Conservation (phyloP, 1,140 invertebrate genomes). For the Onthophagus taurus region DNA sequence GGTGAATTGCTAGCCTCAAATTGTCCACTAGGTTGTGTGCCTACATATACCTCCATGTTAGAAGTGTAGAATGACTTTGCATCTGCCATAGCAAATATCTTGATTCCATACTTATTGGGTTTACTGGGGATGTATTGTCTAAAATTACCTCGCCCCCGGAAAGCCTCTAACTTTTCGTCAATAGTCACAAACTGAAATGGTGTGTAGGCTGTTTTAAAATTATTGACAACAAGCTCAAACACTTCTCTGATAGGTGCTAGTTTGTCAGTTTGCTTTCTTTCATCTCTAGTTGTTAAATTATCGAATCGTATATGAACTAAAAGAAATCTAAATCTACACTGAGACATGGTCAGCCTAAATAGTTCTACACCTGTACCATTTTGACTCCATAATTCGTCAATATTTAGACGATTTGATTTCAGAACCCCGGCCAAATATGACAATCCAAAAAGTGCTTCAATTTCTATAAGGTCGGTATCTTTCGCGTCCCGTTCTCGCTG, state of each 20-base stretch:
- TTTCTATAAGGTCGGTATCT: no score
- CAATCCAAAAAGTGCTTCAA: no score
- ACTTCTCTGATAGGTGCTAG: constrained; percentile 33
- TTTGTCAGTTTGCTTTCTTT: constrained; percentile 24
- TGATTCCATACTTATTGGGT: no score
- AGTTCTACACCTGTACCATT: no score
- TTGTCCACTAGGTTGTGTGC: constrained; percentile 19
- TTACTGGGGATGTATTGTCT: no score
- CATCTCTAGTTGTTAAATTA: constrained; percentile 23
- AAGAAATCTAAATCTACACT: constrained; percentile 29
- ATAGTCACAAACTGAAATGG: constrained; percentile 30
- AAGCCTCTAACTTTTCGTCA: constrained; percentile 38
- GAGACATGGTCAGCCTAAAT: constrained; percentile 24
- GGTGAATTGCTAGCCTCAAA: constrained; percentile 18
- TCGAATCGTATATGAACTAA: constrained; percentile 26
- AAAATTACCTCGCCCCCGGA: constrained; percentile 35
- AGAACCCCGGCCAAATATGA: no score
- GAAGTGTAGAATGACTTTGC: constrained; percentile 23
- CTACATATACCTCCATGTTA: constrained; percentile 27
- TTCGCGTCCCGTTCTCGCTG: no score
- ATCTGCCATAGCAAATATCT: constrained; percentile 27
- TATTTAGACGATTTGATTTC: no score
- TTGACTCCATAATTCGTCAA: no score
- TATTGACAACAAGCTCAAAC: constrained; percentile 33
- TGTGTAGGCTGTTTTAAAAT: constrained; percentile 32